A percentile compares a stretch with the other conserved stretches of the same genome.
Conservation (phyloP, 2,888 invertebrate species). For the Hypsopygia costalis region DNA sequence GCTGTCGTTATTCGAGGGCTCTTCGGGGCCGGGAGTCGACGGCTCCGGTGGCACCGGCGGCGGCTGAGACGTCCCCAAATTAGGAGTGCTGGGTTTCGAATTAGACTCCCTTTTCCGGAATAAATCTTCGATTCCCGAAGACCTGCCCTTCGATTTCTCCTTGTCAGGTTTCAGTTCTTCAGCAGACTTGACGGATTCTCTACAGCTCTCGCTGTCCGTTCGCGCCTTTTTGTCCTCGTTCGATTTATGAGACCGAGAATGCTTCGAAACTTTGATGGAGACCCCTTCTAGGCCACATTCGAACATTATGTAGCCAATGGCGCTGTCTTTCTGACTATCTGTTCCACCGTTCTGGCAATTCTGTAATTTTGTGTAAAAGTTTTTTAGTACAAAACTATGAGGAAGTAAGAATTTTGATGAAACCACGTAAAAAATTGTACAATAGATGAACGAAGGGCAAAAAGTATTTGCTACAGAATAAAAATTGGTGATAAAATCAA, state of each 20-base stretch:
- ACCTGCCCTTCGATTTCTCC: slow-evolving; percentile 52
- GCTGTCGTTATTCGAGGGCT: slow-evolving; percentile 55
- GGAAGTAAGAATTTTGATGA: too few species aligned
- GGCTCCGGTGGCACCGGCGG: slow-evolving; percentile 56
- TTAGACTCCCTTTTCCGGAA: slow-evolving; percentile 78
- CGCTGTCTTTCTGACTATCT: slow-evolving; percentile 81
- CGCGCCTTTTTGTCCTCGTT: slow-evolving; percentile 78
- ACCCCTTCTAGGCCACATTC: slow-evolving; percentile 97
- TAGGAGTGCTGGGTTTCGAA: slow-evolving; percentile 81
- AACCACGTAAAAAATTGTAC: too few species aligned
- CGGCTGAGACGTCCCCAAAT: slow-evolving; percentile 65
- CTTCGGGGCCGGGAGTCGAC: slow-evolving; percentile 57
- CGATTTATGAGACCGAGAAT: slow-evolving; percentile 88
- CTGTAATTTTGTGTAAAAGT: slow-evolving; percentile 24
- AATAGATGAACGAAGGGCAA: too few species aligned
- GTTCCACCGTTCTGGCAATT: slow-evolving; percentile 56
- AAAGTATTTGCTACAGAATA: too few species aligned
- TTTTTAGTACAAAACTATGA: too few species aligned
- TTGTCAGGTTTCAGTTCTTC: slow-evolving; percentile 66
- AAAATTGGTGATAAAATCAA: too few species aligned
- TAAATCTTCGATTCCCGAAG: slow-evolving; percentile 69
- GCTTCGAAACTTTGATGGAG: slow-evolving; percentile 86
- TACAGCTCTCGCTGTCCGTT: slow-evolving; percentile 61
- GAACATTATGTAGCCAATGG: slow-evolving; percentile 96
- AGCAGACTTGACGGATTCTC: slow-evolving; percentile 71